A percentile compares a stretch with the other conserved stretches of the same genome.
Evolutionary conservation across 1,140 invertebrate species (phyloP).

Genomic region (Tribolium castaneum): DNA sequence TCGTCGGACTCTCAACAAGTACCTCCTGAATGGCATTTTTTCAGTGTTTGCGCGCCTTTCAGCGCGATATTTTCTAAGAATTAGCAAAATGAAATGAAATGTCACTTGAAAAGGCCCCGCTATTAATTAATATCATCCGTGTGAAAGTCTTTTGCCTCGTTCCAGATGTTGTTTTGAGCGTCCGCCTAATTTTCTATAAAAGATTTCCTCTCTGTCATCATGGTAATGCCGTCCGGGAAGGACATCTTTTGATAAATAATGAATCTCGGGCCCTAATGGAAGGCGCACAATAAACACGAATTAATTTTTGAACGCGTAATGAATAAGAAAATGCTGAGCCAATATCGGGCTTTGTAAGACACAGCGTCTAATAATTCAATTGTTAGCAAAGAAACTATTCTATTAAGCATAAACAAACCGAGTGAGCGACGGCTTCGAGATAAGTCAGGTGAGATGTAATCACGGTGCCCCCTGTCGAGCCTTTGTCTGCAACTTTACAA

Average conservation of each 20-base stretch:
- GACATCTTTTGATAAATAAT: conserved; percentile 27
- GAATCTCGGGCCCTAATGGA: not conserved
- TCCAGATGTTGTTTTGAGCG: conserved; percentile 28
- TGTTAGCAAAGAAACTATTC: conserved; percentile 40
- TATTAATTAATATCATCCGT: conserved; percentile 32
- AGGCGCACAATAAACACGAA: conserved; percentile 1
- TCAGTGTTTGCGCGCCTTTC: conserved; percentile 20
- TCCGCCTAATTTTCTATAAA: conserved; percentile 19
- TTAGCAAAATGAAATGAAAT: conserved; percentile 31
- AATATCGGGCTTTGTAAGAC: not conserved
- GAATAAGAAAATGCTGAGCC: conserved; percentile 1
- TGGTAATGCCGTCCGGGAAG: conserved; percentile 12
- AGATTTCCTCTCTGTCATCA: conserved; percentile 21
- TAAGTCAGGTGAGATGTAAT: conserved; percentile 40
- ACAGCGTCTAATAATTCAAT: conserved; percentile 23
- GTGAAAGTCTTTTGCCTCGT: conserved; percentile 4
- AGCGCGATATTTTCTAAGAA: conserved; percentile 27
- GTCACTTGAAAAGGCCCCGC: conserved; percentile 15
- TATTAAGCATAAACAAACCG: conserved; percentile 38
- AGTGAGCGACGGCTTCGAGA: conserved; percentile 25
- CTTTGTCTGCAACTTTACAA: conserved; percentile 35
- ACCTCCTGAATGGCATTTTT: conserved; percentile 15
- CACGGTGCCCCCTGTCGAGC: conserved; percentile 25
- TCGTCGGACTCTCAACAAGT: conserved; percentile 2
- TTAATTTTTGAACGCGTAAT: conserved; percentile 19